Percentiles rank a stretch among this genome's conserved stretches.
These are phyloP conservation scores for Drosophila sordidula DNA, from an alignment of 2,888 invertebrate genomes.

Conservation along the genomic window DNA sequence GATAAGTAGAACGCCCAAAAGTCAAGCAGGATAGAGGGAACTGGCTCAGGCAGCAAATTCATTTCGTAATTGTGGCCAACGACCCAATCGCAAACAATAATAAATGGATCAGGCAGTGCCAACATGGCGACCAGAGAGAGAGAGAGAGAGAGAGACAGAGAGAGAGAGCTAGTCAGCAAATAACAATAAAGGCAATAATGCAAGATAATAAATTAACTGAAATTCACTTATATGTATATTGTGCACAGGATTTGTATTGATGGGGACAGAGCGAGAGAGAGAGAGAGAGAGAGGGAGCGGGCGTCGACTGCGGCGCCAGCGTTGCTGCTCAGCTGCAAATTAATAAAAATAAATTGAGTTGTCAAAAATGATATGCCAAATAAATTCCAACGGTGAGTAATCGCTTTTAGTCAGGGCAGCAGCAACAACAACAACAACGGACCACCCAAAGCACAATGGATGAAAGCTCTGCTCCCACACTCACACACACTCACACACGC, in stretches of 20 bases:
- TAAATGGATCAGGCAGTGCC: constrained; percentile 50
- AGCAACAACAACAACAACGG: constrained; percentile 17
- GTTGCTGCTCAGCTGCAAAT: constrained; percentile 82
- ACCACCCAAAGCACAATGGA: constrained; percentile 71
- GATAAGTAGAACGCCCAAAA: constrained; percentile 41
- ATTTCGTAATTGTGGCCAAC: constrained; percentile 83
- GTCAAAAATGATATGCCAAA: constrained; percentile 85
- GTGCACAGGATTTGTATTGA: constrained; percentile 40
- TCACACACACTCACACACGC: constrained; percentile 6
- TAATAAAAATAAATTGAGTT: constrained; percentile 85
- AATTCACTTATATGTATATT: constrained; percentile 79
- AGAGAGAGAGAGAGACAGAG: constrained; percentile 13
- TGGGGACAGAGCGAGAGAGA: background rate
- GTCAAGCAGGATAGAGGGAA: constrained; percentile 19
- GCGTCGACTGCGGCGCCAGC: constrained; percentile 11
- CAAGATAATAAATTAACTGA: constrained; percentile 84
- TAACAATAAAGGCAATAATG: constrained; percentile 82
- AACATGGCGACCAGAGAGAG: constrained; percentile 29
- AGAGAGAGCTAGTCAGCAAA: constrained; percentile 50
- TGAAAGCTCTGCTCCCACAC: constrained; percentile 40
- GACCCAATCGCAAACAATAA: constrained; percentile 73
- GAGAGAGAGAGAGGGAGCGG: constrained; percentile 1
- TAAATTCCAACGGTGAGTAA: constrained; percentile 85
- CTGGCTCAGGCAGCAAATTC: constrained; percentile 71
- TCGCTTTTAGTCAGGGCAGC: constrained; percentile 74